Conservation (phyloP, 1,140 invertebrate genomes). For the Thalassaphorura encarpata region DNA sequence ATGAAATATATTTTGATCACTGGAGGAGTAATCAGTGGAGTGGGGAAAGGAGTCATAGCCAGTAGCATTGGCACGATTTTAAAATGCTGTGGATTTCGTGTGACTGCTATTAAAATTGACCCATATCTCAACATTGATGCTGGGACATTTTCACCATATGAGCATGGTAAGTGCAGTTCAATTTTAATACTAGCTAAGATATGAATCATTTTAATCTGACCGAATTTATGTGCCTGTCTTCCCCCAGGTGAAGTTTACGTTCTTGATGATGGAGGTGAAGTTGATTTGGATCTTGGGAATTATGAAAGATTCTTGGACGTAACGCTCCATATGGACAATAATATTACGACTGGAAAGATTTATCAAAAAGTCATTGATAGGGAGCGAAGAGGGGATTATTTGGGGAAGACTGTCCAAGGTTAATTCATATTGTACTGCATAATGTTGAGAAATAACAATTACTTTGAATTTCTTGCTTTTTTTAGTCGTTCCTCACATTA, state of each 20-base stretch:
- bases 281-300: slow-evolving; percentile 97
- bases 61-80: slow-evolving; percentile 91
- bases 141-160: slow-evolving; percentile 96
- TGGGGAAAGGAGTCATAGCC: slow-evolving; percentile 97
- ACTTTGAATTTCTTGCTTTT: slow-evolving; percentile 2
- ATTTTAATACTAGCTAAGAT: neutral
- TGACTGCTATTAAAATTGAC: slow-evolving; percentile 98
- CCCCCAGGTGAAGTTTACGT: slow-evolving; percentile 94
- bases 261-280: slow-evolving; percentile 97
- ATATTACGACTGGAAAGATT: slow-evolving; percentile 99
- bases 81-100: slow-evolving; percentile 80
- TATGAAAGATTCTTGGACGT: slow-evolving; percentile 97
- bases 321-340: slow-evolving; percentile 88
- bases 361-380: slow-evolving; percentile 90
- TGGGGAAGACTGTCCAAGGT: slow-evolving; percentile 98
- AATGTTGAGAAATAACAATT: neutral
- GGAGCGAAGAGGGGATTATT: slow-evolving; percentile 87
- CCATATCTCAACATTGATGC: slow-evolving; percentile 99
- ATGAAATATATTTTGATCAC: slow-evolving; percentile 98
- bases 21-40: slow-evolving; percentile 94
- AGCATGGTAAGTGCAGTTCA: slow-evolving; percentile 78
- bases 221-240: slow-evolving; percentile 20
- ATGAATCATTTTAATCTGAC: neutral
- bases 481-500: slow-evolving; percentile 93
- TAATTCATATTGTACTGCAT: slow-evolving; percentile 13